A percentile compares a stretch with the other conserved stretches of the same genome.
Evolutionary conservation across 2,888 invertebrate genomes (phyloP).

Genomic region (Formica aserva): DNA sequence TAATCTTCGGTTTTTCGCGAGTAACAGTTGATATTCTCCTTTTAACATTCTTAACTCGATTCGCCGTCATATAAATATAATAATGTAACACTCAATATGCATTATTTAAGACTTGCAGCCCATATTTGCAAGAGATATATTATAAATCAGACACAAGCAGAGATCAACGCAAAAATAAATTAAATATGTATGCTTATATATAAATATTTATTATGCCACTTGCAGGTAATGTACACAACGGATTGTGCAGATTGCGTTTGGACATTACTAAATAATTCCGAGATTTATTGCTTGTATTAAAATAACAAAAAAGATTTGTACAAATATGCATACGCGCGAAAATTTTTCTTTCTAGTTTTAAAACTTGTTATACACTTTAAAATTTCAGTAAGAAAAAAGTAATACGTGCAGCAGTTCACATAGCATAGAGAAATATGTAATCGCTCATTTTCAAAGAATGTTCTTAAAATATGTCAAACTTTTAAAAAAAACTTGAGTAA

Average conservation of each 20-base stretch:
- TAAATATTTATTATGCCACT: neutral
- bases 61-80: neutral
- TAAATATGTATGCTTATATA: neutral
- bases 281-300: neutral
- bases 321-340: neutral
- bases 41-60: neutral
- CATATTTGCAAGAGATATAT: neutral
- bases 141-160: neutral
- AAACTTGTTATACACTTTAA: neutral
- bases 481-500: constrained; percentile 19
- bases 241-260: neutral
- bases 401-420: neutral
- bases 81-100: neutral
- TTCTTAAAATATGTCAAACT: constrained; percentile 17
- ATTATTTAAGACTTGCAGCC: neutral
- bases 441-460: constrained; percentile 24
- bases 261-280: neutral
- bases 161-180: neutral
- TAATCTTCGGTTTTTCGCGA: constrained; percentile 4
- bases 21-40: constrained; percentile 15
- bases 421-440: neutral
- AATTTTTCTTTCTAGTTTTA: neutral
- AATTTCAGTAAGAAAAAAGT: neutral
- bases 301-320: neutral
- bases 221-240: neutral